These are phyloP conservation scores for Cryptocheilus praepositus DNA, from an alignment of 2,888 invertebrate genomes.

Conservation along the genomic window DNA sequence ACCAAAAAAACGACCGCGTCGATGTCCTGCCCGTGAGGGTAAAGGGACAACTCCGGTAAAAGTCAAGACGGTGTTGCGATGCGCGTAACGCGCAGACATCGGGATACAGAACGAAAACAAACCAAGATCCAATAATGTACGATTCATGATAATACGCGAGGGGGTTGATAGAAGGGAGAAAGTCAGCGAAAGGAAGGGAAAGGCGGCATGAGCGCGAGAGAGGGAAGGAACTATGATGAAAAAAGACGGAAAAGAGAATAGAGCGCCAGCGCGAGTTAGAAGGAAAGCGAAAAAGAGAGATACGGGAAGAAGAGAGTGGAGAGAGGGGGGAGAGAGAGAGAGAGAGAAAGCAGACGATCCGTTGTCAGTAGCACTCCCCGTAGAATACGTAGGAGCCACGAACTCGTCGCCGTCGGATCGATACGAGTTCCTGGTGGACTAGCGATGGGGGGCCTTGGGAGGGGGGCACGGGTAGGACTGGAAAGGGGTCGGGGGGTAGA, in stretches of 20 bases:
- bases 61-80: no score
- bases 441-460: slow-evolving; percentile 54
- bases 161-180: background rate
- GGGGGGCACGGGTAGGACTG: slow-evolving; percentile 32
- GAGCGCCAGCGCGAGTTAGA: slow-evolving; percentile 14
- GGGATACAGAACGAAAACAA: slow-evolving; percentile 25
- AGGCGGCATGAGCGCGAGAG: slow-evolving; percentile 8
- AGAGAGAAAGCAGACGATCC: slow-evolving; percentile 45
- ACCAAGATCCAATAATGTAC: slow-evolving; percentile 42
- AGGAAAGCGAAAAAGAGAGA: slow-evolving; percentile 11
- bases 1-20: no score
- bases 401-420: slow-evolving; percentile 64
- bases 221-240: slow-evolving; percentile 12
- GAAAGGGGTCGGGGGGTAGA: slow-evolving; percentile 23
- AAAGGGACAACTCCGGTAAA: no score
- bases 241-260: slow-evolving; percentile 24
- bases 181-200: slow-evolving; percentile 6
- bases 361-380: slow-evolving; percentile 63
- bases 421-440: slow-evolving; percentile 62
- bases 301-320: slow-evolving; percentile 7
- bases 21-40: no score
- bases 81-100: slow-evolving; percentile 26
- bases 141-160: slow-evolving; percentile 38
- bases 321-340: slow-evolving; percentile 20
- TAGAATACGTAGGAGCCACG: slow-evolving; percentile 62